Percentiles rank a stretch among this genome's conserved stretches.
phyloP scores from a whole-genome alignment of 2,113 vertebrate species.

The Thamnophis sirtalis region DNA sequence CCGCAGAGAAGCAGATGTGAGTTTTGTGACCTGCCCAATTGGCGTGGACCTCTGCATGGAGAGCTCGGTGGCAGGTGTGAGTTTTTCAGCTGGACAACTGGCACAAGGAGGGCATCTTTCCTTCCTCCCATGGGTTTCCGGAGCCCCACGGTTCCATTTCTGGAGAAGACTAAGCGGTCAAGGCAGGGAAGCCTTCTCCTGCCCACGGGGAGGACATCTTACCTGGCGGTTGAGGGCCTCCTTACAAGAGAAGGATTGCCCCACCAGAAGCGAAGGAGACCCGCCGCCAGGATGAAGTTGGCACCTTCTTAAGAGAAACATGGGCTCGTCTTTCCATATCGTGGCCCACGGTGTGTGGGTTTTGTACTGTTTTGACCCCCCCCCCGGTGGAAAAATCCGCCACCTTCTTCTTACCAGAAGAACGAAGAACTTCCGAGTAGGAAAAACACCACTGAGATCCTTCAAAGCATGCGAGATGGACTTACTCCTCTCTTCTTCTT shows the following conservation, averaged over 20 bases:
- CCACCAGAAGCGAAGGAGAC: conserved; percentile 24
- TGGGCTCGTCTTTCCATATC: background rate
- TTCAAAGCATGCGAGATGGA: background rate
- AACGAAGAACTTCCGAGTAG: conserved; percentile 7
- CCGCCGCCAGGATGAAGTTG: background rate
- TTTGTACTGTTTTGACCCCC: conserved; percentile 7
- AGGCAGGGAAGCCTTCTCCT: background rate
- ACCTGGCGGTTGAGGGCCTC: conserved; percentile 51
- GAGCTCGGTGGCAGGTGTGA: conserved; percentile 51
- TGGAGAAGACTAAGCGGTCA: background rate
- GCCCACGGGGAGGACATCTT: conserved; percentile 40
- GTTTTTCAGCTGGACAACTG: conserved; percentile 49
- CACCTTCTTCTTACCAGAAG: conserved; percentile 3
- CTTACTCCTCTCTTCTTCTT: background rate
- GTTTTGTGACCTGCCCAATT: too few species aligned
- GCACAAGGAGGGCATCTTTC: background rate
- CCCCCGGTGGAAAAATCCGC: too few species aligned
- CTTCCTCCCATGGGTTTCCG: conserved; percentile 33
- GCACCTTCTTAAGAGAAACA: background rate
- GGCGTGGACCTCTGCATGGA: background rate
- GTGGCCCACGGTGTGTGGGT: conserved; percentile 14
- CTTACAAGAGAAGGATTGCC: conserved; percentile 41
- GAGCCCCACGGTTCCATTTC: conserved; percentile 14
- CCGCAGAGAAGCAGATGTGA: conserved; percentile 38
- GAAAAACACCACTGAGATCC: background rate